phyloP scores from a whole-genome alignment of 1,140 invertebrate genomes.

The Drosophila pseudoobscura region DNA sequence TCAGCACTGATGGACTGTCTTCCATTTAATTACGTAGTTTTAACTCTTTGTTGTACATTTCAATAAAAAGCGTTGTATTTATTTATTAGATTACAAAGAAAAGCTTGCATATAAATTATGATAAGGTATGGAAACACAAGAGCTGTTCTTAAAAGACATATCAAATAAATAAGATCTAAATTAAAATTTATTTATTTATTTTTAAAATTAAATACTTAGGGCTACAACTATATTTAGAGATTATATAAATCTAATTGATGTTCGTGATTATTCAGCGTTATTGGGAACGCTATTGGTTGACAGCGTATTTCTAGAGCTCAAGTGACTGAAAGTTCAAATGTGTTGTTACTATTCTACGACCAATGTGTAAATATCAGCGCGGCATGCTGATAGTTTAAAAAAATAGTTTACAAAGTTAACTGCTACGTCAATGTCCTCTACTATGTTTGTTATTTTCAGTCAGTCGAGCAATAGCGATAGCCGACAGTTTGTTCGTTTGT shows the following conservation, averaged over 20 bases:
- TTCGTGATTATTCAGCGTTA: constrained; percentile 68
- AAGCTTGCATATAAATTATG: constrained; percentile 78
- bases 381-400: constrained; percentile 50
- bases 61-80: constrained; percentile 80
- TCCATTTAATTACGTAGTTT: too few relatives aligned
- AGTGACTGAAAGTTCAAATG: constrained; percentile 70
- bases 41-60: constrained; percentile 50
- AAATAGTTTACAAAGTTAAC: constrained; percentile 72
- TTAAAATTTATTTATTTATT: constrained; percentile 83
- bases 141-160: constrained; percentile 81
- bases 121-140: constrained; percentile 80
- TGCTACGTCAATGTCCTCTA: constrained; percentile 17
- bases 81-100: constrained; percentile 81
- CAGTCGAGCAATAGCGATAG: constrained; percentile 81
- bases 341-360: constrained; percentile 23
- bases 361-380: constrained; percentile 41
- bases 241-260: constrained; percentile 78
- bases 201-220: constrained; percentile 80
- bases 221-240: constrained; percentile 78
- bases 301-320: constrained; percentile 75
- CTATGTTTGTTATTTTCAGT: constrained; percentile 62
- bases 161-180: constrained; percentile 80
- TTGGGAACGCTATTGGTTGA: constrained; percentile 37
- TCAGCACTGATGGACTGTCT: too few relatives aligned
- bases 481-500: constrained; percentile 57